A percentile compares a stretch with the other conserved stretches of the same genome.
phyloP scores from a whole-genome alignment of 2,797 vertebrate genomes.

The Gallirallus australis region DNA sequence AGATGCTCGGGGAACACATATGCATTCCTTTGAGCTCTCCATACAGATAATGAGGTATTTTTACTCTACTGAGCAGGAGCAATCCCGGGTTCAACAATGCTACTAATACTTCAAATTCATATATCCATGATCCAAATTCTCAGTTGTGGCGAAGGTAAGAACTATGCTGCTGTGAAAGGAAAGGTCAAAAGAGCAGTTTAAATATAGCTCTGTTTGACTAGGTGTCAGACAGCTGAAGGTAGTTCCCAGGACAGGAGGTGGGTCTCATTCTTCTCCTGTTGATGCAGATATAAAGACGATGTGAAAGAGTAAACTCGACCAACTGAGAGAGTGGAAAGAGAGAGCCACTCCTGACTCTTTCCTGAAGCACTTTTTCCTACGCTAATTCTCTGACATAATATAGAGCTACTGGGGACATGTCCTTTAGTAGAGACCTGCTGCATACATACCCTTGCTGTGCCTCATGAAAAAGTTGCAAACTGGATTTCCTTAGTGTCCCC shows the following conservation, averaged over 20 bases:
- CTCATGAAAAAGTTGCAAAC: background rate
- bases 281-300: background rate
- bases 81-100: background rate
- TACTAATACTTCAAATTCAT: background rate
- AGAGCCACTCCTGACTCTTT: background rate
- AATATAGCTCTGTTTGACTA: background rate
- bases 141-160: background rate
- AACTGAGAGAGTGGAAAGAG: background rate
- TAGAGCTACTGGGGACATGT: fast-evolving
- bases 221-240: background rate
- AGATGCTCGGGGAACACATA: background rate
- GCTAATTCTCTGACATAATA: background rate
- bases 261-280: background rate
- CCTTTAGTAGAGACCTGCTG: background rate
- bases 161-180: background rate
- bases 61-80: background rate
- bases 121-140: background rate
- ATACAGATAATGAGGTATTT: background rate
- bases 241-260: background rate
- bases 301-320: background rate
- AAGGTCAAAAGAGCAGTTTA: background rate
- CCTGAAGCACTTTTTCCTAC: background rate
- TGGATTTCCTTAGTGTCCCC: background rate
- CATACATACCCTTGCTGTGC: fast-evolving
- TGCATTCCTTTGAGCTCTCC: background rate